These are phyloP conservation scores for Tenebrosternarchus preto DNA, from an alignment of 2,113 vertebrate species.

Conservation along the genomic window DNA sequence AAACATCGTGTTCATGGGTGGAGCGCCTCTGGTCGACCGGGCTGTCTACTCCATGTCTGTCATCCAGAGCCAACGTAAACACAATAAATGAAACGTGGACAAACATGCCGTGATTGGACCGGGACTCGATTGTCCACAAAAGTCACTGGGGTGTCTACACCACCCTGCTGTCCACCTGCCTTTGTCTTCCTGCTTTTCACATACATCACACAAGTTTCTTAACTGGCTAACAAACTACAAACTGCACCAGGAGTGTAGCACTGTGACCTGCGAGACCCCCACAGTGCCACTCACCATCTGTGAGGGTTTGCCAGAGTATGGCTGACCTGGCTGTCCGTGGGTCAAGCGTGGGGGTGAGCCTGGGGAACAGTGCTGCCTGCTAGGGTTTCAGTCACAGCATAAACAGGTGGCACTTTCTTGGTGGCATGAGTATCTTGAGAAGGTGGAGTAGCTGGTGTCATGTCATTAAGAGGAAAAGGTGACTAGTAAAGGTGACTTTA, in stretches of 20 bases:
- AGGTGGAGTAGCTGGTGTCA: background rate
- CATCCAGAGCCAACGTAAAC: background rate
- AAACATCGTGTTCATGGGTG: background rate
- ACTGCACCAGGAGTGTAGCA: too few relatives aligned
- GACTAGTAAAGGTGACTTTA: too few relatives aligned
- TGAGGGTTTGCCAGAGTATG: too few relatives aligned
- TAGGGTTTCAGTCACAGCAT: too few relatives aligned
- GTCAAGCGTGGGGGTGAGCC: too few relatives aligned
- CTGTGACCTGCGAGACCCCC: too few relatives aligned
- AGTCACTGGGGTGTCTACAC: background rate
- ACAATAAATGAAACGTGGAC: conserved; percentile 18
- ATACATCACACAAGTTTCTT: too few relatives aligned
- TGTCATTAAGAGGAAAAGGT: background rate
- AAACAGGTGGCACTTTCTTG: background rate
- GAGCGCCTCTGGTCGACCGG: background rate
- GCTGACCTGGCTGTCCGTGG: too few relatives aligned
- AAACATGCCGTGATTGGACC: background rate
- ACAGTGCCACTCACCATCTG: too few relatives aligned
- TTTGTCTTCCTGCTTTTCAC: background rate
- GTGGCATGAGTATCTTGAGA: background rate
- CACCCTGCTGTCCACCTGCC: background rate
- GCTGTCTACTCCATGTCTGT: conserved; percentile 17
- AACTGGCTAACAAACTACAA: too few relatives aligned
- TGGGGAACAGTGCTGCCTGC: too few relatives aligned
- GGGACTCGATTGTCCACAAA: background rate